Conservation (phyloP, 1,140 invertebrate species). For the Calephelis nemesis region DNA sequence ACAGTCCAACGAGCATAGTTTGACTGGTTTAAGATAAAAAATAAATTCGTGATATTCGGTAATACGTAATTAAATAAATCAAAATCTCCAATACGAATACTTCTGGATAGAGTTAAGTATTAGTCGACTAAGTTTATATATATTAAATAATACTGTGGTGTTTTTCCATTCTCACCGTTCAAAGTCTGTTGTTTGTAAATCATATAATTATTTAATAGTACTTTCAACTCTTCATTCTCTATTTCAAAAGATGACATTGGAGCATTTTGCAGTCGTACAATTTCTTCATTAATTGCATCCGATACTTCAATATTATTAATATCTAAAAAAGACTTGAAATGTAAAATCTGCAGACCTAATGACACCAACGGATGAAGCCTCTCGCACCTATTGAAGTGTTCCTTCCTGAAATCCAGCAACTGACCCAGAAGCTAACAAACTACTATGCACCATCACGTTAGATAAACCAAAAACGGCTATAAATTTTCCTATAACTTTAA, state of each 20-base stretch:
- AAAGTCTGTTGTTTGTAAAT: conserved; percentile 27
- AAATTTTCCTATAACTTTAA: conserved; percentile 72
- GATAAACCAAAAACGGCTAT: conserved; percentile 66
- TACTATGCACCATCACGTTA: conserved; percentile 59
- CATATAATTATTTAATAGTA: conserved; percentile 30
- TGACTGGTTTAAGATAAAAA: conserved; percentile 53
- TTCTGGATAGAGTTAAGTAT: conserved; percentile 39
- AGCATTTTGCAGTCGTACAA: conserved; percentile 24
- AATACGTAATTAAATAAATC: conserved; percentile 38
- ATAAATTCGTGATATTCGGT: conserved; percentile 48
- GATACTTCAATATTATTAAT: conserved; percentile 24
- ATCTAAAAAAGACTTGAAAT: conserved; percentile 57
- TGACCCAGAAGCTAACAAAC: conserved; percentile 66
- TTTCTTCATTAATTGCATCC: conserved; percentile 26
- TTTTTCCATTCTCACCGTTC: conserved; percentile 36
- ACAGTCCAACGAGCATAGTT: conserved; percentile 50
- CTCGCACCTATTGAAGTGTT: conserved; percentile 77
- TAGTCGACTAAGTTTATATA: conserved; percentile 45
- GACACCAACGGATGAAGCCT: conserved; percentile 64
- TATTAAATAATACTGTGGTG: conserved; percentile 44
- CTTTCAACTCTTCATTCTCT: conserved; percentile 31
- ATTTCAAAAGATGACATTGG: conserved; percentile 29
- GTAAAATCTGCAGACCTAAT: conserved; percentile 60
- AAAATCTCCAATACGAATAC: conserved; percentile 44
- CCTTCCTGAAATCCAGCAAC: conserved; percentile 61